A percentile compares a stretch with the other conserved stretches of the same genome.
Conservation (phyloP, 2,888 invertebrate genomes). For the Zygaena filipendulae region DNA sequence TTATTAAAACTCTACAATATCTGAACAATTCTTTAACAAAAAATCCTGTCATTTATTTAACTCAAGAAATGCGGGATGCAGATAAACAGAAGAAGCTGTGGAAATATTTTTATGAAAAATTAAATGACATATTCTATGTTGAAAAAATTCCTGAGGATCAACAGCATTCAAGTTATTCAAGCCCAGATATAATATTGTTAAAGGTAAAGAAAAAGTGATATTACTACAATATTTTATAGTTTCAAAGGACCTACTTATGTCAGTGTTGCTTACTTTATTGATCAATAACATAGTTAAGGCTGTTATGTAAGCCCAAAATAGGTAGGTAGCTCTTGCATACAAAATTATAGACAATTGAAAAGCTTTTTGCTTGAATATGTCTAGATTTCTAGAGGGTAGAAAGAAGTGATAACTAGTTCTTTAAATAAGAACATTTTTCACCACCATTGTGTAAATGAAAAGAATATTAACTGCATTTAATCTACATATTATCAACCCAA, state of each 20-base stretch:
- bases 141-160: constrained; percentile 64
- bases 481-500: too few species aligned
- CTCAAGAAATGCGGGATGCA: constrained; percentile 76
- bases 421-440: too few species aligned
- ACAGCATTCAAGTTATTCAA: constrained; percentile 71
- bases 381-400: too few species aligned
- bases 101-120: constrained; percentile 43
- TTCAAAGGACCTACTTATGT: too few species aligned
- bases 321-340: too few species aligned
- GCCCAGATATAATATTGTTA: constrained; percentile 71
- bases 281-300: neutral
- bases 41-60: constrained; percentile 69
- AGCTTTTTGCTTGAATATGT: too few species aligned
- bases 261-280: constrained; percentile 4
- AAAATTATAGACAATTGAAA: too few species aligned
- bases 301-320: too few species aligned
- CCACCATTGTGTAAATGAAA: too few species aligned
- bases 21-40: constrained; percentile 43
- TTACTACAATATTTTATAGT: constrained; percentile 21
- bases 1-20: constrained; percentile 68
- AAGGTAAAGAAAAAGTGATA: constrained; percentile 45
- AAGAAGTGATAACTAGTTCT: too few species aligned
- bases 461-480: too few species aligned
- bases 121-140: constrained; percentile 35
- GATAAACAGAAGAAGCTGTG: constrained; percentile 56